phyloP scores from a whole-genome alignment of 2,113 vertebrate species.

The Lophochroa leadbeateri region DNA sequence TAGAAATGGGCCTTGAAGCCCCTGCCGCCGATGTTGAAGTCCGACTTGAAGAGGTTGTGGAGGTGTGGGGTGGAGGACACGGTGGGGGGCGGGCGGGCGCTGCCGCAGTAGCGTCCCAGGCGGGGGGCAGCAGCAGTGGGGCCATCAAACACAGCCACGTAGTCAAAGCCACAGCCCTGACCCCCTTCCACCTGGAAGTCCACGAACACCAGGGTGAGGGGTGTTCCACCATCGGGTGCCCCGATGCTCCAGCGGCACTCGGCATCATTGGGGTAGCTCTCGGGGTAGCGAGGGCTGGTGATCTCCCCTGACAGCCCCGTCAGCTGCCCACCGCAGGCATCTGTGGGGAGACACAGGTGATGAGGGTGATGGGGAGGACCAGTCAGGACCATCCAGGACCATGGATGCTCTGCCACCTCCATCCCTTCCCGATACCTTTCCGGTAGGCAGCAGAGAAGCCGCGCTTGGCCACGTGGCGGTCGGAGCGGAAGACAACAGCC shows the following conservation, averaged over 20 bases:
- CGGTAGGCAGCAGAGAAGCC: constrained; percentile 89
- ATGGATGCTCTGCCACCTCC: accelerated
- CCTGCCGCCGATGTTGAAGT: constrained; percentile 94
- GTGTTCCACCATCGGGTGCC: constrained; percentile 59
- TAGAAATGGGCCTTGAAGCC: constrained; percentile 95
- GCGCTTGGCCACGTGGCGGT: constrained; percentile 88
- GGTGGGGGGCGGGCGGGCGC: constrained; percentile 75
- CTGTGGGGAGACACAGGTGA: constrained; percentile 59
- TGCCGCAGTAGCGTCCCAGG: constrained; percentile 87
- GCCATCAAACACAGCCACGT: constrained; percentile 88
- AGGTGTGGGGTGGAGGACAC: constrained; percentile 84
- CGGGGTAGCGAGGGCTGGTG: constrained; percentile 90
- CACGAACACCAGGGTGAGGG: constrained; percentile 86
- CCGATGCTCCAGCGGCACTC: constrained; percentile 92
- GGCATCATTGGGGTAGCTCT: constrained; percentile 89
- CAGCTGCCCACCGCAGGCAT: constrained; percentile 90
- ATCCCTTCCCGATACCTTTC: constrained; percentile 80
- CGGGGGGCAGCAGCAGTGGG: constrained; percentile 71
- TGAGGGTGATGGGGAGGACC: background rate
- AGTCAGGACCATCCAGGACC: background rate
- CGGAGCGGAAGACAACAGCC: constrained; percentile 91
- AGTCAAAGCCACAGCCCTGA: constrained; percentile 90
- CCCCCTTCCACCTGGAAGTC: constrained; percentile 95
- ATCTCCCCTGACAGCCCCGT: constrained; percentile 92
- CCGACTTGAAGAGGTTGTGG: constrained; percentile 92